These are phyloP conservation scores for Sternotherus odoratus DNA, from an alignment of 2,797 vertebrate species.

Conservation along the genomic window DNA sequence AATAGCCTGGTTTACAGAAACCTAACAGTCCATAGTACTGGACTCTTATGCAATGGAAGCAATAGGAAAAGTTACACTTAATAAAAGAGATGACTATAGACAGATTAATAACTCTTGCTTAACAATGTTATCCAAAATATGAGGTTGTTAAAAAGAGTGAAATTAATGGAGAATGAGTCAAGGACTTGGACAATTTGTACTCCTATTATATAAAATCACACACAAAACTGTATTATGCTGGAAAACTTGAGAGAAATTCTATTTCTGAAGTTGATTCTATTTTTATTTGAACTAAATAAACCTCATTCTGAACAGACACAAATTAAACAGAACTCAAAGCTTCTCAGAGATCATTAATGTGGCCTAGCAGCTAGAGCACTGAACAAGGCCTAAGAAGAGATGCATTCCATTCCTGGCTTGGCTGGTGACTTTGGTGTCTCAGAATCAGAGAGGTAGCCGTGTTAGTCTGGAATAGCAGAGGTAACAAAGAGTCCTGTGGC, in stretches of 20 bases:
- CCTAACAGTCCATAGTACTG: background rate
- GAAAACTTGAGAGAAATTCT: background rate
- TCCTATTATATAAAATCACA: background rate
- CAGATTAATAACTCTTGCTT: background rate
- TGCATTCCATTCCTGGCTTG: background rate
- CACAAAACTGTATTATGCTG: background rate
- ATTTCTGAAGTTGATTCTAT: background rate
- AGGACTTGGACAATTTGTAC: background rate
- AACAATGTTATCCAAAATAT: background rate
- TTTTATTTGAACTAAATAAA: background rate
- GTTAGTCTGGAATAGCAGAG: too few relatives aligned
- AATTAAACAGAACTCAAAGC: background rate
- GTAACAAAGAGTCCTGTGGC: too few relatives aligned
- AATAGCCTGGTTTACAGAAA: constrained; percentile 9
- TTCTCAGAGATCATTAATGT: background rate
- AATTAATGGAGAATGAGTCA: background rate
- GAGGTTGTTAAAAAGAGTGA: background rate
- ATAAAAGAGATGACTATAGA: constrained; percentile 5
- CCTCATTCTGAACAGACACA: background rate
- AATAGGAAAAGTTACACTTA: constrained; percentile 18
- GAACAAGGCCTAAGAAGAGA: background rate
- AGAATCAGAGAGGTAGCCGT: too few relatives aligned
- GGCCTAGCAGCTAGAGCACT: background rate
- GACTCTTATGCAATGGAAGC: constrained; percentile 18
- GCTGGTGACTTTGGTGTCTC: background rate